These are phyloP conservation scores for Anolis carolinensis DNA, from an alignment of 2,113 vertebrate species.

Conservation along the genomic window DNA sequence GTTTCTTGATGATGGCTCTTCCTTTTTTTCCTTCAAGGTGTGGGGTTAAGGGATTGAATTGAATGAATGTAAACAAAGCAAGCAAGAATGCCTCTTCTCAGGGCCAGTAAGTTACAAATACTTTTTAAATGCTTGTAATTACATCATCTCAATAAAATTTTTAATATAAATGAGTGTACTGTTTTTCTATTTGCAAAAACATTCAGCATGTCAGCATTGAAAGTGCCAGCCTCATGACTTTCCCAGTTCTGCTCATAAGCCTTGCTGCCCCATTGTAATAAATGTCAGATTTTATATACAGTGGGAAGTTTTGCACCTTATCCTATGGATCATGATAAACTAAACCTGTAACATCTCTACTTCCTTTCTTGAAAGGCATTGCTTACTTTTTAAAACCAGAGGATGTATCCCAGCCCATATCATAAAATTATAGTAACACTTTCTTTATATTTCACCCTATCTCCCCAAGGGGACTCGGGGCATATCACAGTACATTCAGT, in stretches of 20 bases:
- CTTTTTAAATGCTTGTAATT: conserved; percentile 85
- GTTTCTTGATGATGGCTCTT: conserved; percentile 68
- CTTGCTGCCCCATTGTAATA: background rate
- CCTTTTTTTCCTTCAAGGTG: conserved; percentile 68
- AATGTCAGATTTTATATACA: background rate
- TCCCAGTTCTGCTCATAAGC: background rate
- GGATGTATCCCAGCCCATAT: background rate
- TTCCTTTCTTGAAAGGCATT: background rate
- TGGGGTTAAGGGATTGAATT: conserved; percentile 80
- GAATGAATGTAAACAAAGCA: conserved; percentile 82
- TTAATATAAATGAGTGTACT: conserved; percentile 70
- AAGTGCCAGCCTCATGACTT: conserved; percentile 33
- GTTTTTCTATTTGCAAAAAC: background rate
- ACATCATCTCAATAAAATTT: conserved; percentile 85
- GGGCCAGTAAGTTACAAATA: conserved; percentile 87
- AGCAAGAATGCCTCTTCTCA: conserved; percentile 81
- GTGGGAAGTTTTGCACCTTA: background rate
- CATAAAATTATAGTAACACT: too few relatives aligned
- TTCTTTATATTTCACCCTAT: too few relatives aligned
- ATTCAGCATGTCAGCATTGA: conserved; percentile 23
- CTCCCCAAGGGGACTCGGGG: too few relatives aligned
- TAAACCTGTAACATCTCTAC: background rate
- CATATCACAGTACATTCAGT: too few relatives aligned
- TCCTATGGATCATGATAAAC: background rate
- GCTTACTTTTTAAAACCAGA: background rate